A percentile compares a stretch with the other conserved stretches of the same genome.
Evolutionary conservation across 2,888 invertebrate species (phyloP).

Genomic region (Trisateles emortualis): DNA sequence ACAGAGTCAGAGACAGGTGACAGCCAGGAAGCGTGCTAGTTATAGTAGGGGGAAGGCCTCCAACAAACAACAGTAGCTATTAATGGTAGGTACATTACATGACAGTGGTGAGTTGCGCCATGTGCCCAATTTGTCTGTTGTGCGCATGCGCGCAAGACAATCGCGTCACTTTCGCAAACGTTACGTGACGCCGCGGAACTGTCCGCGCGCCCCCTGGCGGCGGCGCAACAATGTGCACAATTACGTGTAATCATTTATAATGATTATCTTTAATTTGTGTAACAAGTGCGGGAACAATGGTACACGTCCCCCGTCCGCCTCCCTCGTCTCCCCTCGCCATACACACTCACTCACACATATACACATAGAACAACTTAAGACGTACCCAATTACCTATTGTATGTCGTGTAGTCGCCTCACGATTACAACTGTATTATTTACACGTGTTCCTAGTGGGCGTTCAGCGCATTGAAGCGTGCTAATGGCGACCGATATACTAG

Average conservation of each 20-base stretch:
- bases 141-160: conserved; percentile 21
- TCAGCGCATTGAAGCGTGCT: too few relatives aligned
- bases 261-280: conserved; percentile 6
- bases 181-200: conserved; percentile 40
- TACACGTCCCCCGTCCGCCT: background rate
- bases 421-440: background rate
- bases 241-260: conserved; percentile 12
- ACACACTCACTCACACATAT: too few relatives aligned
- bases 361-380: background rate
- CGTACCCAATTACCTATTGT: conserved; percentile 2
- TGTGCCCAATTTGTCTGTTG: conserved; percentile 44
- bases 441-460: background rate
- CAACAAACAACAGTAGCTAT: conserved; percentile 49
- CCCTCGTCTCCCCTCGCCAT: background rate
- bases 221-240: conserved; percentile 1
- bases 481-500: too few relatives aligned
- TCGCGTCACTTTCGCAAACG: conserved; percentile 41
- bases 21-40: conserved; percentile 7
- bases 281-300: conserved; percentile 1
- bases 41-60: conserved; percentile 14
- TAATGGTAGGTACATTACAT: conserved; percentile 37
- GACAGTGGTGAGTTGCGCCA: conserved; percentile 45
- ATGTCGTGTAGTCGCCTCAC: too few relatives aligned
- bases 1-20: too few relatives aligned
- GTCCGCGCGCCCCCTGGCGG: background rate